Percentiles rank a stretch among this genome's conserved stretches.
Evolutionary conservation across 2,888 invertebrate species (phyloP).

Genomic region (Mantis religiosa): DNA sequence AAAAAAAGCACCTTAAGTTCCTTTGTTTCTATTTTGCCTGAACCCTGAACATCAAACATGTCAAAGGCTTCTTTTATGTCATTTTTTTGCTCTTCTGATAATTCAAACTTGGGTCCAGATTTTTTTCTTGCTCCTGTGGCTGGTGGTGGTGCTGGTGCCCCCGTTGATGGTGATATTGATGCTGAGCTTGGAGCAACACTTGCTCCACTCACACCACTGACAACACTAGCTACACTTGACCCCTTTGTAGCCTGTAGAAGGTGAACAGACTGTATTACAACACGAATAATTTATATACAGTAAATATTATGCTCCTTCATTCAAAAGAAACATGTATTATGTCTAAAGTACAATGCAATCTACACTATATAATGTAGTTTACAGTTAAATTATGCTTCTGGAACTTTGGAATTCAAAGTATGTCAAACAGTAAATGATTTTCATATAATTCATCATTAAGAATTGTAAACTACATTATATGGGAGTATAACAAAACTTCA

Average conservation of each 20-base stretch:
- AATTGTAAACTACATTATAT: too few relatives aligned
- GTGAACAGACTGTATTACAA: background rate
- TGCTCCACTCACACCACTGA: background rate
- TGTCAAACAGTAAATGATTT: too few relatives aligned
- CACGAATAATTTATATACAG: too few relatives aligned
- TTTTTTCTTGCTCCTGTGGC: constrained; percentile 55
- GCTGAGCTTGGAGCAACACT: background rate
- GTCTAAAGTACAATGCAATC: too few relatives aligned
- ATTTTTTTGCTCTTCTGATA: constrained; percentile 82
- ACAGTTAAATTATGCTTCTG: too few relatives aligned
- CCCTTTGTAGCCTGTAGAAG: background rate
- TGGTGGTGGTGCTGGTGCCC: background rate
- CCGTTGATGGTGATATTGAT: background rate
- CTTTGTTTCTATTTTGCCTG: constrained; percentile 85
- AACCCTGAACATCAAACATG: constrained; percentile 85
- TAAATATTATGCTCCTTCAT: too few relatives aligned
- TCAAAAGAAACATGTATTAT: too few relatives aligned
- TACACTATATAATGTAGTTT: too few relatives aligned
- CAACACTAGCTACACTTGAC: background rate
- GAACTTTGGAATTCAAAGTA: too few relatives aligned
- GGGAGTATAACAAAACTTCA: too few relatives aligned
- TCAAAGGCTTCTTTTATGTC: constrained; percentile 96
- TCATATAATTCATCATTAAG: too few relatives aligned
- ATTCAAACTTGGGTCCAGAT: constrained; percentile 70
- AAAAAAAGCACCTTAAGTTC: constrained; percentile 73